Evolutionary conservation across 2,888 invertebrate genomes (phyloP).

Genomic region (Idaea straminata): DNA sequence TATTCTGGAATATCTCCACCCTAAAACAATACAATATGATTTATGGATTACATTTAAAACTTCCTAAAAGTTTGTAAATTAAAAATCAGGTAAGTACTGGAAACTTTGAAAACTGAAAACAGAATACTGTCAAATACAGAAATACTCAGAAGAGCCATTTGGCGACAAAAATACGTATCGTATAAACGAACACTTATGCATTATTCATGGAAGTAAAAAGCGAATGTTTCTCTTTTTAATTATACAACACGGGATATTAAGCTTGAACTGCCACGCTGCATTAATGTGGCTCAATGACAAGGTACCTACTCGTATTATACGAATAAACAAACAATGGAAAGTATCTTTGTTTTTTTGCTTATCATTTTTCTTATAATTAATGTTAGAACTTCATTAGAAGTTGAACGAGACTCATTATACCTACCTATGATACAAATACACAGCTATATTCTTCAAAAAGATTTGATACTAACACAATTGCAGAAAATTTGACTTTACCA

Average conservation of each 20-base stretch:
- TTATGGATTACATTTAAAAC: slow-evolving; percentile 13
- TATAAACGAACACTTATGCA: slow-evolving; percentile 75
- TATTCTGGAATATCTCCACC: slow-evolving; percentile 99
- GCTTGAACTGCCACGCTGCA: slow-evolving; percentile 59
- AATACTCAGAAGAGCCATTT: slow-evolving; percentile 57
- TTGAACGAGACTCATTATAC: neutral
- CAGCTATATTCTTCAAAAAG: neutral
- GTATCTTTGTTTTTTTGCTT: slow-evolving; percentile 23
- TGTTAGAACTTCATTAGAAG: neutral
- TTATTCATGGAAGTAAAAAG: slow-evolving; percentile 78
- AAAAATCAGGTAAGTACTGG: slow-evolving; percentile 29
- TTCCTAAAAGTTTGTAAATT: slow-evolving; percentile 24
- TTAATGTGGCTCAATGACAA: slow-evolving; percentile 43
- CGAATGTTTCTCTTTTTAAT: slow-evolving; percentile 77
- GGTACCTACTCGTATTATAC: slow-evolving; percentile 4
- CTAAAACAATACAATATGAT: slow-evolving; percentile 52
- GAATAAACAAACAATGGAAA: slow-evolving; percentile 25
- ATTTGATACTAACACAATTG: neutral
- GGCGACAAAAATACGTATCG: slow-evolving; percentile 71
- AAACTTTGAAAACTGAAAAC: slow-evolving; percentile 32
- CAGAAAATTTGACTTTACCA: slow-evolving; percentile 1
- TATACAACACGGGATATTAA: slow-evolving; percentile 76
- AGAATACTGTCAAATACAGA: slow-evolving; percentile 47
- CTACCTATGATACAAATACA: neutral
- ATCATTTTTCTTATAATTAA: slow-evolving; percentile 11